Evolutionary conservation across 2,113 vertebrate genomes (phyloP).

Genomic region (Boleophthalmus pectinirostris): DNA sequence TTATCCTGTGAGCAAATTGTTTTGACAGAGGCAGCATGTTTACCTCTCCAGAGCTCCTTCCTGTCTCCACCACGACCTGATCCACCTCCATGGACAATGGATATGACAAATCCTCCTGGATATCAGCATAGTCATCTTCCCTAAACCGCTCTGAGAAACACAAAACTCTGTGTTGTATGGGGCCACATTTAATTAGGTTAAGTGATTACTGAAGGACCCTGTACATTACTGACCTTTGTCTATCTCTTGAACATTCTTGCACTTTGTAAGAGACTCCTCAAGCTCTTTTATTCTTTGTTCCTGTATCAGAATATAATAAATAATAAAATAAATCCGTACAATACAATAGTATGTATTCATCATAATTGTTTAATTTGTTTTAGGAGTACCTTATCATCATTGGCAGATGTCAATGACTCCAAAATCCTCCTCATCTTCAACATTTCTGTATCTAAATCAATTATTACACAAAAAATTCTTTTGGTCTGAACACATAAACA

Average conservation of each 20-base stretch:
- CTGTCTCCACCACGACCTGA: constrained; percentile 70
- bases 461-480: background rate
- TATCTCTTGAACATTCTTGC: constrained; percentile 86
- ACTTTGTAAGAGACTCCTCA: constrained; percentile 83
- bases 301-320: constrained; percentile 67
- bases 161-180: background rate
- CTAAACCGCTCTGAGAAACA: constrained; percentile 67
- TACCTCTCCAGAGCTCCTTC: constrained; percentile 77
- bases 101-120: constrained; percentile 75
- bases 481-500: no score
- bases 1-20: constrained; percentile 70
- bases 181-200: background rate
- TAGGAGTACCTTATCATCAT: constrained; percentile 73
- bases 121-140: constrained; percentile 81
- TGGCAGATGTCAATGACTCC: constrained; percentile 62
- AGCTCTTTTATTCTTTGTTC: constrained; percentile 92
- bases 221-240: constrained; percentile 60
- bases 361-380: background rate
- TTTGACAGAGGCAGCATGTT: constrained; percentile 58
- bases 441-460: constrained; percentile 81
- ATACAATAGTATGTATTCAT: background rate
- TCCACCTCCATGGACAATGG: constrained; percentile 77
- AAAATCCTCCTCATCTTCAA: constrained; percentile 68
- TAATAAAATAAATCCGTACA: background rate
- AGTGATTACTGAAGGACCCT: background rate